Base-by-base conservation (phyloP, 1,140 invertebrate genomes). In the Drosophila subobscura region DNA sequence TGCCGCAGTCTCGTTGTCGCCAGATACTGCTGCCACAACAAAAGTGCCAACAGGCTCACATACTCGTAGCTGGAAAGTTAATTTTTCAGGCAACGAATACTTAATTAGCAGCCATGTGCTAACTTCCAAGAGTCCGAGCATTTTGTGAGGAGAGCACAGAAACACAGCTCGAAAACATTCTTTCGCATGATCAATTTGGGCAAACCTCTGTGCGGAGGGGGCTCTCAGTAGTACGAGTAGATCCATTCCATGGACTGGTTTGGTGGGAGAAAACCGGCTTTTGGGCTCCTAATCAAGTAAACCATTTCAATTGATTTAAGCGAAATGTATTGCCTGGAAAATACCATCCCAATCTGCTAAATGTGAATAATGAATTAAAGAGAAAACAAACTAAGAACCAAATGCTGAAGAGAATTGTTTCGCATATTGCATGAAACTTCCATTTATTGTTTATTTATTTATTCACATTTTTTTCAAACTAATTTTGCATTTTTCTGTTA, bases 31-130 rank as follows among this genome's bases (percentile, higher is more conserved):
- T 40, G 33, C 8, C 40, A 25, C 49, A 44, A 45, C 49, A 60
- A 53, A 44, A 51, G 29, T 37, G 33, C 33, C 33, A 37, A 10
- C 3, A 37, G 3, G 25, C 25, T 6, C 25, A 27, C 2, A 37
- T 1, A 37, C 51, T 22, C 44, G 12, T 44, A 71, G 50, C 74
- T 65, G 70, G 70, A 80, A 75, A 89, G 86, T 89, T 90, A 90
- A 90, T 90, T 90, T 90, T 83, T 90, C 78, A 60, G 79, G 78
- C 89, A 90, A 90, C 86, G 86, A 90, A 90, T 83, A 88, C 83
- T 70, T 90, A 90, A 90, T 90, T 90, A 90, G 77, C 86, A 55
- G 50, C 50, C 72, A 73, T 60, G 76, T 90, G 86, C 76, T 90
- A 90, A 90, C 72, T 90, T 86, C 46, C 57, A 70, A 79, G 71